Conservation (phyloP, 2,888 invertebrate genomes). For the Gastracanthus pulcherrimus region DNA sequence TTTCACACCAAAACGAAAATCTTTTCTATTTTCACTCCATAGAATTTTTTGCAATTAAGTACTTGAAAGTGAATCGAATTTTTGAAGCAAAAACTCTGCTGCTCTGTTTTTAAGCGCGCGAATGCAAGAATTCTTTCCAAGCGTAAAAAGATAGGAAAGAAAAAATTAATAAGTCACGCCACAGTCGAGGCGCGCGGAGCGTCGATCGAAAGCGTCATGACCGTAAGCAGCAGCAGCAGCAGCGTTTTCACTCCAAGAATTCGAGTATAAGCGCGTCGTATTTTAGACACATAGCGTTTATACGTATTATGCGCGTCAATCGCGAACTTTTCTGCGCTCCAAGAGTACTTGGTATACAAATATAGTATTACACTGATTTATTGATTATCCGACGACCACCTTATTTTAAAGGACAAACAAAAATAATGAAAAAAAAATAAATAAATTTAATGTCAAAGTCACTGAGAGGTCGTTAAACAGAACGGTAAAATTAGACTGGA, state of each 20-base stretch:
- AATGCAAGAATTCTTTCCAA: too few relatives aligned
- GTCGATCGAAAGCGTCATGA: background rate
- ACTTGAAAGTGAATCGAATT: background rate
- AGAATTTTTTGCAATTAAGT: background rate
- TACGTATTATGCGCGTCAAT: too few relatives aligned
- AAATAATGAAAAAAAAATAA: background rate
- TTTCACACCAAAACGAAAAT: background rate
- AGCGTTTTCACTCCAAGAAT: constrained; percentile 22
- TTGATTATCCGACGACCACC: too few relatives aligned
- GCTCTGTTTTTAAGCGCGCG: background rate
- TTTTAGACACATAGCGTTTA: background rate
- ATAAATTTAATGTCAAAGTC: background rate
- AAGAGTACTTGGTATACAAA: background rate
- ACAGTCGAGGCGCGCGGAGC: background rate
- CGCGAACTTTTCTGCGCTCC: background rate
- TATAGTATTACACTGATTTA: too few relatives aligned
- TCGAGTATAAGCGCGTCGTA: background rate
- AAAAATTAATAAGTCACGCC: background rate
- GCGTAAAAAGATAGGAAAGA: background rate
- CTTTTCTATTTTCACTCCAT: background rate
- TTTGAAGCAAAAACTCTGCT: constrained; percentile 22
- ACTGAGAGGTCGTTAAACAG: constrained; percentile 34
- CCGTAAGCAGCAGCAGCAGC: background rate
- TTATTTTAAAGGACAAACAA: too few relatives aligned
- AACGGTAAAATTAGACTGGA: background rate